Evolutionary conservation across 2,797 vertebrate genomes (phyloP), one percentile per base, ranked within the genome.

Genomic region (Hephaestus fuliginosus): DNA sequence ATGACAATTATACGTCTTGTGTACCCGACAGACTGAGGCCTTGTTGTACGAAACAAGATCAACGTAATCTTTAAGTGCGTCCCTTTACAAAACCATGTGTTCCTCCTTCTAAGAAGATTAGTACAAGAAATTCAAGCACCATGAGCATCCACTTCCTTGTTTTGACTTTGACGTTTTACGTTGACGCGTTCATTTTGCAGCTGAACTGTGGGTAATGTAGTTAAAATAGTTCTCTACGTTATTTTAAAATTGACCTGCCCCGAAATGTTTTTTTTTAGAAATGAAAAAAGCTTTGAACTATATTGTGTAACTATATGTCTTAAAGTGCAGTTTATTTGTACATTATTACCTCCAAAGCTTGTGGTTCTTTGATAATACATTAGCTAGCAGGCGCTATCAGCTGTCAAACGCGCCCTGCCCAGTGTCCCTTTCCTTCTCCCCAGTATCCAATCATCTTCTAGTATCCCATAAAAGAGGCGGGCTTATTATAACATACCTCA

Each of bases 201-300:
- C 1, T 74, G 88, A 49, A 90, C 89, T 88, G 39, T 95, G 94
- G 94, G 93, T 88, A 89, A 1, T 93, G 92, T 93, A 94, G 93
- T 94, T 73, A 4, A 33, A 64, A 28, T 3, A 48, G 61, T 62
- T 44, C 7, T 3, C 10, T 30, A 22, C 1, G 15, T 76, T 62
- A 15, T 8, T 63, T 33, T 30, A 25, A 33, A 41, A 51, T 39
- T 0, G 5, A 17, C 10, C 0, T 25, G 2, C 63, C 11, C 10
- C 1, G 44, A 52, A 55, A 51, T 0, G 20, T 10, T 0, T 76
- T 53, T 0, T 76, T 53, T 64, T 52, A 22, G 41, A 8, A 2
- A 13, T 17, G 8, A 56, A 7, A 0, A 28, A 63, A 41, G 0
- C 0, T 1, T 44, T 46, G 0, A 1, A 0, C 60, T 58, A 33